Base-by-base conservation (phyloP, 2,888 invertebrate genomes). In the Drosophila robusta region DNA sequence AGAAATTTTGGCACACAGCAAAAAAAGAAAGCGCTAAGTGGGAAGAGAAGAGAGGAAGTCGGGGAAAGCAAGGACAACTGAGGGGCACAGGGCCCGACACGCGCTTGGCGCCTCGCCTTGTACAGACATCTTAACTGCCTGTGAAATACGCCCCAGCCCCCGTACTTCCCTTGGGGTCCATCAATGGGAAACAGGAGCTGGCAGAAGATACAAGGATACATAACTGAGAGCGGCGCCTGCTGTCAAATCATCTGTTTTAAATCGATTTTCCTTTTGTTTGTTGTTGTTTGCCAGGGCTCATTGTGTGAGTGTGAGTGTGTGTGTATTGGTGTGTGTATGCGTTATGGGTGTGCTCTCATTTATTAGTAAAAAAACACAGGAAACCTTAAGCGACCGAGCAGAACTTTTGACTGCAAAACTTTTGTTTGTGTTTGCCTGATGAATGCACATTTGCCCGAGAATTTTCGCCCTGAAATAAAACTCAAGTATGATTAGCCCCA, bases 241-340 rank as follows among this genome's bases (percentile, higher is more conserved):
- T 80, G 80, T 70, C 84, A 86, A 84, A 84, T 84, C 84, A 84
- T 84, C 89, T 84, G 84, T 84, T 88, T 75, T 74, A 73, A 84
- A 84, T 88, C 89, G 84, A 84, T 84, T 87, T 88, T 83, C 60
- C 45, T 42, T 72, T 56, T 64, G 69, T 74, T 75, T 79, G 76
- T 71, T 81, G 66, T 70, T 75, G 44, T 73, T 73, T 42, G 60
- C 39, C 44, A 46, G 57, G 49, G 50, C 32, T 26, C 22, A 9
- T 32, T 51, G 36, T 52, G 32, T 62, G 36, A 42, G 41, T 24
- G 9, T 14, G 11, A 18, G 9, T 39, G 9, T 39, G 11, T 38
- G 8, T 22, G 18, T 26, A 8, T 34, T 5, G 55, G 22, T 29
- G 29, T 51, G 39, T 36, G 42, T 52, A 22, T 56, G 39, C 36